Evolutionary conservation across 2,797 vertebrate species (phyloP), one percentile per base, ranked within the genome.

Genomic region (Arrhamphus sclerolepis): DNA sequence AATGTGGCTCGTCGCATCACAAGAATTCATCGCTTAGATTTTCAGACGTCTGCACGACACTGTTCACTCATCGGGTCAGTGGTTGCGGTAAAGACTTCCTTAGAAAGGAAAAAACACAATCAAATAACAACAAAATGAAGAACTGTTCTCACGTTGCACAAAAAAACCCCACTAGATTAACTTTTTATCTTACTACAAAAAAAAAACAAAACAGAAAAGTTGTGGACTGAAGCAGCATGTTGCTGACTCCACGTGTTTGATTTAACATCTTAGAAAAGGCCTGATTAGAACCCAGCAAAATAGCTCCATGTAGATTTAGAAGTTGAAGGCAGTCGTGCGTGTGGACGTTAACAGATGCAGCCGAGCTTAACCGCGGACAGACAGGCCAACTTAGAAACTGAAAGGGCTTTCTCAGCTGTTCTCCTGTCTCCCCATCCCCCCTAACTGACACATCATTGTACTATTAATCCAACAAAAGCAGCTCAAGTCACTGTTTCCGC

Each of bases 331-430:
- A 5, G 52, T 51, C 40, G 46, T 51, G 54, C 39, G 40, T 18
- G 48, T 22, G 20, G 54, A 59, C 56, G 64, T 63, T 42, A 73
- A 80, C 86, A 87, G 86, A 87, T 76, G 82, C 71, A 86, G 72
- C 34, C 71, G 53, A 62, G 70, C 64, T 68, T 63, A 72, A 63
- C 61, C 18, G 38, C 6, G 51, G 66, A 66, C 74, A 83, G 68
- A 78, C 72, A 70, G 72, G 79, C 77, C 42, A 28, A 72, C 55
- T 83, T 61, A 71, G 72, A 82, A 85, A 86, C 68, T 47, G 72
- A 86, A 77, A 84, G 72, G 80, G 39, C 52, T 78, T 82, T 78
- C 66, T 87, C 76, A 90, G 85, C 79, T 89, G 84, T 79, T 81
- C 56, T 70, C 46, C 74, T 58, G 24, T 55, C 34, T 54, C 58